Percentiles rank a stretch among this genome's conserved stretches.
These are phyloP conservation scores for Cryptophagus acutangulus DNA, from an alignment of 2,888 invertebrate species.

Conservation along the genomic window DNA sequence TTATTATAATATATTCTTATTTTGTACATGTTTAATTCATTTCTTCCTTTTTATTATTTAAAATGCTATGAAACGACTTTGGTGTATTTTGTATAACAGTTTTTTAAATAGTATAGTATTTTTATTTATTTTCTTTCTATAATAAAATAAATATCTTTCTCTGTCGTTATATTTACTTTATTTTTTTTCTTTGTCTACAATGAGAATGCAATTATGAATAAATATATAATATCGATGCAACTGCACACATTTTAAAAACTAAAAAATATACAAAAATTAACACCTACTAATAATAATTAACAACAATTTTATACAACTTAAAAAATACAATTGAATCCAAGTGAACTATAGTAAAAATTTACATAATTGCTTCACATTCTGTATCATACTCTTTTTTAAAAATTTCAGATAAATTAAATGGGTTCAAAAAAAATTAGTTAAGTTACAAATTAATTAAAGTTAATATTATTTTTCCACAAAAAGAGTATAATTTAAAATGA, in stretches of 20 bases:
- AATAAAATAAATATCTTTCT: constrained; percentile 22
- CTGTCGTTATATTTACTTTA: not conserved
- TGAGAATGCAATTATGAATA: constrained; percentile 4
- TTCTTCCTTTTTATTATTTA: too few species aligned
- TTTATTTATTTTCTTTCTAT: too few species aligned
- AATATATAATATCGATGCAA: constrained; percentile 14
- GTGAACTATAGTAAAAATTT: constrained; percentile 17
- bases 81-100: constrained; percentile 29
- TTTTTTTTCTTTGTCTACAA: not conserved
- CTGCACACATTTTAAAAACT: constrained; percentile 23
- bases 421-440: too few species aligned
- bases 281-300: constrained; percentile 3
- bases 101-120: constrained; percentile 10
- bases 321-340: constrained; percentile 12
- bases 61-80: constrained; percentile 37
- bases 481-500: too few species aligned
- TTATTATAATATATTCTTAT: constrained; percentile 14
- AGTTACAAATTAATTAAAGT: too few species aligned
- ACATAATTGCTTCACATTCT: too few species aligned
- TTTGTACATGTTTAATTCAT: constrained; percentile 36
- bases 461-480: too few species aligned
- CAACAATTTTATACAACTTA: constrained; percentile 13
- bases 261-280: constrained; percentile 11
- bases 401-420: constrained; percentile 1
- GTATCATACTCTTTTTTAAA: too few species aligned